Evolutionary conservation across 2,888 invertebrate species (phyloP), one percentile per base, ranked within the genome.

Genomic region (Villa cingulata): DNA sequence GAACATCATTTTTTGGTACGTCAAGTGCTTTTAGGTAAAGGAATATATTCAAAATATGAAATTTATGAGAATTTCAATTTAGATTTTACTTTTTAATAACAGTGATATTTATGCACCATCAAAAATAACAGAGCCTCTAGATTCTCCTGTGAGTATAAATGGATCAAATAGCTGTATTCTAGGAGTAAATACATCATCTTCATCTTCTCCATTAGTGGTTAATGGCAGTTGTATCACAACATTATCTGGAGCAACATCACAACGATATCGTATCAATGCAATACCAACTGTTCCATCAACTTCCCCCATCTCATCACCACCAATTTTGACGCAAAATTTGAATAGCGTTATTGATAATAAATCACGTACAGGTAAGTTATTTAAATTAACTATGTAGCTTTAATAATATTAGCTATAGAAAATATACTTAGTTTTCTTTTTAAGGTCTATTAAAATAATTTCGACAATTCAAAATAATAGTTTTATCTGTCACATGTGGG

Each of bases 21-120:
- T 76, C 80, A 43, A 83, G 82, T 52, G 83, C 84, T 4, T 84
- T 84, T 68, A 77, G 78, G 83, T 71, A 75, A 53, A 50, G n/a
- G n/a, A n/a, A n/a, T n/a, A n/a, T n/a, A n/a, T 20, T 15, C 9
- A 17, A 27, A 15, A 14, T 32, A 7, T 7, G 7, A 23, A 23
- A 6, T 23, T 23, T n/a, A 38, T 36, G 18, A 19, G 5, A 6
- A 17, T 10, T 12, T 14, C 23, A 6, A 6, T 23, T 23, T 23
- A 2, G 29, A 3, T 2, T 17, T 41, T 3, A 20, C 10, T 16
- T n/a, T 3, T 15, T 14, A 15, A 23, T 17, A n/a, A 9, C 19
- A 70, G 70, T 55, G 70, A 70, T 57, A 68, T 70, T 45, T 70
- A 70, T 52, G 62, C 70, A 46, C 65, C 66, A 45, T 70, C 66